Conservation (phyloP, 2,797 vertebrate genomes). For the Sebastes steindachneri region DNA sequence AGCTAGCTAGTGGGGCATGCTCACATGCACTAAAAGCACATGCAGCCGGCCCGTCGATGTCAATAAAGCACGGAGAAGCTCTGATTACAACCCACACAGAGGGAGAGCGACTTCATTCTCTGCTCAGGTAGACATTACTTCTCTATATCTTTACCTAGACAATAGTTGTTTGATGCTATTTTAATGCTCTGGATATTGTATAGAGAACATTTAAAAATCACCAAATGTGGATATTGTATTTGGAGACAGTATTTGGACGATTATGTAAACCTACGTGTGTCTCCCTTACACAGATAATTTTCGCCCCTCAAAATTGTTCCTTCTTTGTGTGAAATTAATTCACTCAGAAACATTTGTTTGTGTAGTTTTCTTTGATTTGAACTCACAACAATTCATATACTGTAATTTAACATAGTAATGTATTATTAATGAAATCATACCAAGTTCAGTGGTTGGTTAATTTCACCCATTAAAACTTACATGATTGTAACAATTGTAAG, state of each 20-base stretch:
- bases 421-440: background rate
- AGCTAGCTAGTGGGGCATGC: too few relatives aligned
- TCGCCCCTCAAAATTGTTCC: background rate
- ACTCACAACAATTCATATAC: background rate
- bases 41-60: too few relatives aligned
- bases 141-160: too few relatives aligned
- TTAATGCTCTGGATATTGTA: too few relatives aligned
- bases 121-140: too few relatives aligned
- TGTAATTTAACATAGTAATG: background rate
- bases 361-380: background rate
- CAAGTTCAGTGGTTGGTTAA: background rate
- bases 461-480: background rate
- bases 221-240: background rate
- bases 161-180: too few relatives aligned
- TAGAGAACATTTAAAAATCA: background rate
- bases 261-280: background rate
- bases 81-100: too few relatives aligned
- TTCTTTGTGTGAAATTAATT: background rate
- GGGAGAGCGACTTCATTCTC: too few relatives aligned
- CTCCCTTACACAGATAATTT: too few relatives aligned
- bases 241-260: background rate
- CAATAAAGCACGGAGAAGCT: too few relatives aligned
- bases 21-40: too few relatives aligned
- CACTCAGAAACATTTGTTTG: background rate
- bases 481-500: too few relatives aligned